Evolutionary conservation across 2,888 invertebrate species (phyloP).

Genomic region (Caprella mutica): DNA sequence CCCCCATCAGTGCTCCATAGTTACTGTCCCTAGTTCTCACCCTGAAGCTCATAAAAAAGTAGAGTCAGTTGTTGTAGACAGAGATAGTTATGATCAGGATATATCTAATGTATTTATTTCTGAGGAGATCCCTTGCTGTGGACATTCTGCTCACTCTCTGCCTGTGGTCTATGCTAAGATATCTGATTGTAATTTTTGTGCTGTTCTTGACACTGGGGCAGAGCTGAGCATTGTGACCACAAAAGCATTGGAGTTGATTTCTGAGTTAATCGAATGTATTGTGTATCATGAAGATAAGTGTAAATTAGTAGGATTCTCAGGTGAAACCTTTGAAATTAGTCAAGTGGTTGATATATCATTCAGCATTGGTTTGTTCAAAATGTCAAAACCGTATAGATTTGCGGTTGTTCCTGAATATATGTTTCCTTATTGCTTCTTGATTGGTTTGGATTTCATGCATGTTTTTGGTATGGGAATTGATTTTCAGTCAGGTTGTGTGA

Average conservation of each 20-base stretch:
- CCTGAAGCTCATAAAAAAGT: too few species aligned
- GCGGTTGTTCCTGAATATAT: not conserved
- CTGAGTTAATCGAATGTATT: not conserved
- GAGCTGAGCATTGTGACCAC: not conserved
- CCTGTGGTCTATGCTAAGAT: not conserved
- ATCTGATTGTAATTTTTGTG: not conserved
- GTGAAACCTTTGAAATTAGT: not conserved
- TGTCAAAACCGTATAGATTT: not conserved
- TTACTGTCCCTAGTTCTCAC: too few species aligned
- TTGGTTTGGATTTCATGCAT: not conserved
- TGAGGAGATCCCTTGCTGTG: not conserved
- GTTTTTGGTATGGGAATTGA: too few species aligned
- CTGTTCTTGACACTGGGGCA: not conserved
- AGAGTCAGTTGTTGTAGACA: too few species aligned
- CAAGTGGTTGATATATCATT: not conserved
- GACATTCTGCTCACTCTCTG: not conserved
- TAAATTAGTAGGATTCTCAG: not conserved
- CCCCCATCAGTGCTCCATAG: not conserved
- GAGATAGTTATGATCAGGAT: not conserved
- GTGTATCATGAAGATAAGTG: not conserved
- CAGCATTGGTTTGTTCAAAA: not conserved
- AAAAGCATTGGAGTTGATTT: not conserved
- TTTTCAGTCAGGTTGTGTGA: too few species aligned
- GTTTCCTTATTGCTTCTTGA: constrained; percentile 4
- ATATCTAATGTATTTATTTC: not conserved